These are phyloP conservation scores for Triops cancriformis DNA, from an alignment of 1,140 invertebrate species.

Conservation along the genomic window DNA sequence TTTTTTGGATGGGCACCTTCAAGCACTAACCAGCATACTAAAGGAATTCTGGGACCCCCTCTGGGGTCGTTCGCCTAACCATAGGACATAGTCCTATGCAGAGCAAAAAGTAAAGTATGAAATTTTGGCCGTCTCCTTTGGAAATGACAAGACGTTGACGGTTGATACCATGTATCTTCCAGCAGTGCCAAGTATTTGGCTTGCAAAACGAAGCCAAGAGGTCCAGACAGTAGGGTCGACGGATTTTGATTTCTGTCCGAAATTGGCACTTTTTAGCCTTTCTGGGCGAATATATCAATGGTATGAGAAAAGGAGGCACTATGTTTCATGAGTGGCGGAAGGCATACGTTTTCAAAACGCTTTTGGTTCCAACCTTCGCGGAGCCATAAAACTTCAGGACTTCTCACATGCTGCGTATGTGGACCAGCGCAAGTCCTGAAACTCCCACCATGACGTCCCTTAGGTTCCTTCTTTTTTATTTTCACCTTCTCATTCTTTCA, in stretches of 20 bases:
- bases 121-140: neutral
- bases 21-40: neutral
- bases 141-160: neutral
- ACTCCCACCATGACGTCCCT: neutral
- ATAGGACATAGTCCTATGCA: no score
- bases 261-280: conserved; percentile 9
- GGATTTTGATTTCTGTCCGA: neutral
- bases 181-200: neutral
- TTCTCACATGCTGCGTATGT: conserved; percentile 10
- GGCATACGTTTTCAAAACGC: no score
- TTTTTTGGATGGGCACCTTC: neutral
- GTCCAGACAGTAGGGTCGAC: neutral
- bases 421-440: neutral
- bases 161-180: no score
- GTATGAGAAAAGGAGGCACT: neutral
- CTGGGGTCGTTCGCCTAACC: neutral
- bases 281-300: neutral
- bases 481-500: neutral
- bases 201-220: neutral
- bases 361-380: neutral
- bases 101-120: neutral
- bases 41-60: neutral
- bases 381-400: neutral
- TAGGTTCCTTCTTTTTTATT: neutral
- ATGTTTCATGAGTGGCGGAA: neutral